Conservation (phyloP, 2,113 vertebrate genomes). For the Lagopus leucura region DNA sequence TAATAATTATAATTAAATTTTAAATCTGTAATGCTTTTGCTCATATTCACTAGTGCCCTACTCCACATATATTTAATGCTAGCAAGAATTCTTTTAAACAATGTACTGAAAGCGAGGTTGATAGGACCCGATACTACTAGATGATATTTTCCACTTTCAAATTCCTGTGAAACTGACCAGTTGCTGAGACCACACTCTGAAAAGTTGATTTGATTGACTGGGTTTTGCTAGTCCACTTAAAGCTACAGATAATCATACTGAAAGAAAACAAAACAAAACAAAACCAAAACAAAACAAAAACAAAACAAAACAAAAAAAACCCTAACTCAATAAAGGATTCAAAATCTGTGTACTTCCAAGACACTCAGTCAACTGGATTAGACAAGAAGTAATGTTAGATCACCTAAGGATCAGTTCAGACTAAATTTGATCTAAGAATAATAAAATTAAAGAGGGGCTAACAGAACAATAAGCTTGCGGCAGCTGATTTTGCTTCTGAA, state of each 20-base stretch:
- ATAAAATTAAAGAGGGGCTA: not conserved
- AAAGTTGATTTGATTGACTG: not conserved
- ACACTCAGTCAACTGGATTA: not conserved
- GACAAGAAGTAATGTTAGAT: not conserved
- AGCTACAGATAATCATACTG: not conserved
- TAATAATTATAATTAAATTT: not conserved
- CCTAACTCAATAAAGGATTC: not conserved
- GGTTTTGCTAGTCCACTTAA: not conserved
- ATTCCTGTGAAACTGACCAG: not conserved
- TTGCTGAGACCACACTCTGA: not conserved
- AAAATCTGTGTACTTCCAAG: not conserved
- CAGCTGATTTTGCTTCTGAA: not conserved
- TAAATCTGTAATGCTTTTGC: not conserved
- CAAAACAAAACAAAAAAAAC: not conserved
- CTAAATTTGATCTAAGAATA: not conserved
- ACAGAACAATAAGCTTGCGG: not conserved
- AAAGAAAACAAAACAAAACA: not conserved
- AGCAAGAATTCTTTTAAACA: not conserved
- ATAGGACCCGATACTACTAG: not conserved
- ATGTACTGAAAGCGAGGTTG: not conserved
- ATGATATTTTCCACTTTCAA: not conserved
- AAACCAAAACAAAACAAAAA: not conserved
- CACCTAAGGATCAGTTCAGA: not conserved
- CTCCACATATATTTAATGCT: not conserved
- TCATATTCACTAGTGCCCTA: not conserved